Conservation (phyloP, 2,113 vertebrate genomes). For the Nicator chloris region DNA sequence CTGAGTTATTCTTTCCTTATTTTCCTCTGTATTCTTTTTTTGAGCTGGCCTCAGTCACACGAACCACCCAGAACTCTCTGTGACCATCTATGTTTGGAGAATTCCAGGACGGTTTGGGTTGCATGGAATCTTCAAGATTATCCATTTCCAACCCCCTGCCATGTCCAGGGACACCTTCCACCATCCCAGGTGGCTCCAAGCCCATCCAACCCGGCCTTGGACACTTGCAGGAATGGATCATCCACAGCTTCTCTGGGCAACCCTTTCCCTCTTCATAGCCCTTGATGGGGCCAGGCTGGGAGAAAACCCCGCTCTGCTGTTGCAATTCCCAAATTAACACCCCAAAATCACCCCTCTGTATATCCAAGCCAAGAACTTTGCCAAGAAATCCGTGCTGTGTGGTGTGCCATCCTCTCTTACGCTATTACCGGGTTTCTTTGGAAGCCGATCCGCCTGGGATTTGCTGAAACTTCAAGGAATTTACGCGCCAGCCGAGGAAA, state of each 20-base stretch:
- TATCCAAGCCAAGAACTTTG: neutral
- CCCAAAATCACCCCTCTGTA: neutral
- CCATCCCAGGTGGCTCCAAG: neutral
- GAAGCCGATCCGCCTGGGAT: neutral
- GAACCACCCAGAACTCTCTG: neutral
- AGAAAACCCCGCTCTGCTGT: neutral
- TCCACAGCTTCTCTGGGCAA: neutral
- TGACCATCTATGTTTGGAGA: rapidly evolving
- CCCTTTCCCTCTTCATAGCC: neutral
- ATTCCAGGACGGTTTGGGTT: neutral
- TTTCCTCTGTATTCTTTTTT: neutral
- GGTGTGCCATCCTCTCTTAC: neutral
- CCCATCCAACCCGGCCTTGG: neutral
- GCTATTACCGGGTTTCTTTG: neutral
- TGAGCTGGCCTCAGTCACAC: neutral
- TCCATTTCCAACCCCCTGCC: neutral
- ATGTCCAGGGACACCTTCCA: neutral
- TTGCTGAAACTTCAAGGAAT: conserved; percentile 17
- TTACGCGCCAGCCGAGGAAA: neutral
- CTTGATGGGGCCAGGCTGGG: too few species aligned
- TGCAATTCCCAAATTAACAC: neutral
- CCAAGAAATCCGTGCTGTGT: neutral
- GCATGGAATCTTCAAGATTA: neutral
- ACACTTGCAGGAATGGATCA: neutral
- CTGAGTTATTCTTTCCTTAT: neutral